A percentile compares a stretch with the other conserved stretches of the same genome.
Conservation (phyloP, 2,113 vertebrate species). For the Oncorhynchus keta region DNA sequence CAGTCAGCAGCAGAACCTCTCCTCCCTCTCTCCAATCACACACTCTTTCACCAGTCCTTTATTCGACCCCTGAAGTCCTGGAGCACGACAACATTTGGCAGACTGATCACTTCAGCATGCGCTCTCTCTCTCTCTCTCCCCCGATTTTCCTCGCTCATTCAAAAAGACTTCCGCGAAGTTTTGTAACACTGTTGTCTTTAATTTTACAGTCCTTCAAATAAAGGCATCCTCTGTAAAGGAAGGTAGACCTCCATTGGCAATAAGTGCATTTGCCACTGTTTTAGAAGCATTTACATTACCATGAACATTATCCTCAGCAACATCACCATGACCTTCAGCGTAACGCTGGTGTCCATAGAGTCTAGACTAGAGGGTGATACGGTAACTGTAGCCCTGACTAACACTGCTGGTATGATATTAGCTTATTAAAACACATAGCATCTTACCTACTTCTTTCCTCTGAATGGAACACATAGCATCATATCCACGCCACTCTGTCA, state of each 20-base stretch:
- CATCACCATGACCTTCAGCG: conserved; percentile 29
- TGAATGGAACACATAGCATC: neutral
- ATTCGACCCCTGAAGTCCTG: neutral
- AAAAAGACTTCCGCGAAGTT: neutral
- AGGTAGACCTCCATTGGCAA: conserved; percentile 20
- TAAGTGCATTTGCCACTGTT: conserved; percentile 45
- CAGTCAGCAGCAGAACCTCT: neutral
- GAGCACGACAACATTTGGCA: neutral
- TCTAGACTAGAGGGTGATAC: neutral
- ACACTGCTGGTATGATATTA: neutral
- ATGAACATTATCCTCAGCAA: neutral
- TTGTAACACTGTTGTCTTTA: conserved; percentile 54
- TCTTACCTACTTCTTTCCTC: neutral
- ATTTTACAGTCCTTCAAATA: conserved; percentile 36
- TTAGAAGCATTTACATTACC: conserved; percentile 8
- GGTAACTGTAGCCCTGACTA: neutral
- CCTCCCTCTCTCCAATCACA: neutral
- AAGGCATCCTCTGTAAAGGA: conserved; percentile 20
- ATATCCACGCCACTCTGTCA: neutral
- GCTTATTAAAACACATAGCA: conserved; percentile 1
- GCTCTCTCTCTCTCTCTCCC: neutral
- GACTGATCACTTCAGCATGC: neutral
- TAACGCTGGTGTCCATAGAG: neutral
- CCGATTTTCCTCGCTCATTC: neutral
- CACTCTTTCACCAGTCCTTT: neutral